These are phyloP conservation scores for Dicyrtoma fusca DNA, from an alignment of 2,888 invertebrate species.

Conservation along the genomic window DNA sequence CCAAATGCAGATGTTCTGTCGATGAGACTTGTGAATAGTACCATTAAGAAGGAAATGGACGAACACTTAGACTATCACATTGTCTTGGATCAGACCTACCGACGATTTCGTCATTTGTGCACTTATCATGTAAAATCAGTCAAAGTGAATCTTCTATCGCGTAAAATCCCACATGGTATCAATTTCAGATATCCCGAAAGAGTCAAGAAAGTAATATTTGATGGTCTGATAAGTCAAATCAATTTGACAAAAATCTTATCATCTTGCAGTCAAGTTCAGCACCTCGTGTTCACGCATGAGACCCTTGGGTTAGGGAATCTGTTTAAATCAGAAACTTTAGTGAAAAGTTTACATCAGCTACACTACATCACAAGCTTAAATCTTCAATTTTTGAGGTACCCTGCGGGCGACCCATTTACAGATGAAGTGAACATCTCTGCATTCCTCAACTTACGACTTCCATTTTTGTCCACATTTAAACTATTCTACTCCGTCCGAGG, in stretches of 20 bases:
- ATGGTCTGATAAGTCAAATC: conserved; percentile 40
- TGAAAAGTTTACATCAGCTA: conserved; percentile 31
- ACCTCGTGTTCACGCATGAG: conserved; percentile 50
- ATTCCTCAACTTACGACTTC: conserved; percentile 43
- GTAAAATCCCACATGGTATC: conserved; percentile 1
- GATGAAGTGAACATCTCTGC: conserved; percentile 41
- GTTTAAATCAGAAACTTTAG: conserved; percentile 27
- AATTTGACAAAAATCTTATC: conserved; percentile 46
- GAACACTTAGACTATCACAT: conserved; percentile 47
- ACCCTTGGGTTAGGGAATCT: conserved; percentile 45
- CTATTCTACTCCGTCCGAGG: conserved; percentile 52
- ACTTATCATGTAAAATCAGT: conserved; percentile 41
- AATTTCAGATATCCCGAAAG: conserved; percentile 37
- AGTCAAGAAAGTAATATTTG: conserved; percentile 47
- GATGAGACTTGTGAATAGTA: conserved; percentile 39
- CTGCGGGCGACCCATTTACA: conserved; percentile 43
- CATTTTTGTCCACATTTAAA: conserved; percentile 44
- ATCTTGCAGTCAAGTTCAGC: conserved; percentile 40
- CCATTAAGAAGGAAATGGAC: conserved; percentile 47
- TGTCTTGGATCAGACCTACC: conserved; percentile 44
- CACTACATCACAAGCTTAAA: conserved; percentile 40
- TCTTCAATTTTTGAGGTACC: conserved; percentile 50
- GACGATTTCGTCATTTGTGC: conserved; percentile 40
- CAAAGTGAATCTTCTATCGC: conserved; percentile 41
- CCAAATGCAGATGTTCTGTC: conserved; percentile 36